Conservation (phyloP, 2,113 vertebrate genomes). For the Australoheros scitulus region DNA sequence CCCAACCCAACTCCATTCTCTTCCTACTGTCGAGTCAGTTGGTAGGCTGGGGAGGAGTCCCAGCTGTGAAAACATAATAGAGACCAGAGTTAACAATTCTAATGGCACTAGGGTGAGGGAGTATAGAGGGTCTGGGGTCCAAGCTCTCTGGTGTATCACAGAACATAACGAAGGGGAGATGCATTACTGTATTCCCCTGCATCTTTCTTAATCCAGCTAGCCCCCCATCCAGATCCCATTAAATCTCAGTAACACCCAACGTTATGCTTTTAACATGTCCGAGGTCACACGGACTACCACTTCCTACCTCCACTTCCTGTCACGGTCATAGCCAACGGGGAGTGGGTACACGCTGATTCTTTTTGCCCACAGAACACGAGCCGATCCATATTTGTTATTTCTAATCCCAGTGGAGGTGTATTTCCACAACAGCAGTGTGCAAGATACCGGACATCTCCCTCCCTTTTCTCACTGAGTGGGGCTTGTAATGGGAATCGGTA, state of each 20-base stretch:
- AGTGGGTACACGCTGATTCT: conserved; percentile 13
- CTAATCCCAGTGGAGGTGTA: background rate
- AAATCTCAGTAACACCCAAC: conserved; percentile 31
- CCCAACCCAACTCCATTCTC: conserved; percentile 43
- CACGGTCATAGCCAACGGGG: conserved; percentile 34
- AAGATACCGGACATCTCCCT: conserved; percentile 16
- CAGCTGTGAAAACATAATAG: conserved; percentile 54
- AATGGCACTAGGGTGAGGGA: conserved; percentile 39
- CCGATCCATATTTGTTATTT: background rate
- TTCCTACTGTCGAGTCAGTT: conserved; percentile 47
- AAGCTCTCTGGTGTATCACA: conserved; percentile 42
- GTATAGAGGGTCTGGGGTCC: conserved; percentile 26
- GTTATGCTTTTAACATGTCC: conserved; percentile 38
- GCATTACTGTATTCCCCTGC: conserved; percentile 4
- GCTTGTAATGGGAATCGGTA: conserved; percentile 53
- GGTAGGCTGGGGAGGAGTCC: conserved; percentile 41
- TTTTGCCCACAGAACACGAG: conserved; percentile 18
- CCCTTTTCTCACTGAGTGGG: conserved; percentile 20
- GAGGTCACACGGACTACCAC: conserved; percentile 38
- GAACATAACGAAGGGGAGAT: conserved; percentile 31
- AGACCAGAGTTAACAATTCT: conserved; percentile 53
- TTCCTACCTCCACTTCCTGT: conserved; percentile 45
- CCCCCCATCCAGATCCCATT: conserved; percentile 11
- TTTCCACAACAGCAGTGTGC: conserved; percentile 12
- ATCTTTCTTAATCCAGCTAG: conserved; percentile 38